Evolutionary conservation across 2,797 vertebrate species (phyloP).

Genomic region (Melanotaenia trifasciata): DNA sequence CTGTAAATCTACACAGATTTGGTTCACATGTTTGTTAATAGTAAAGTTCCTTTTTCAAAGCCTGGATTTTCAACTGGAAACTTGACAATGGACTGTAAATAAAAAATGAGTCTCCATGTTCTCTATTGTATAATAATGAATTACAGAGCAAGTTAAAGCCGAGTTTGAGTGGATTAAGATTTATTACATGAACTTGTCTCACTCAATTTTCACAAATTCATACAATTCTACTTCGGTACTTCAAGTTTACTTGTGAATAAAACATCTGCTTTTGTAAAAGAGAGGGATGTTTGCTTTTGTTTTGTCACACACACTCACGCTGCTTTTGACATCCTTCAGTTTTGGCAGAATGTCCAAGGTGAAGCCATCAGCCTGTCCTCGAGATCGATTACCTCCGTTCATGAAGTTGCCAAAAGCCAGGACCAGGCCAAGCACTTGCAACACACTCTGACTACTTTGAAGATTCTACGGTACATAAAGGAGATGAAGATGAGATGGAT

Average conservation of each 20-base stretch:
- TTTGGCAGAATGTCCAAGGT: slow-evolving; percentile 96
- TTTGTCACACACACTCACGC: slow-evolving; percentile 82
- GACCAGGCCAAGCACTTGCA: slow-evolving; percentile 92
- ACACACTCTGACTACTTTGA: slow-evolving; percentile 85
- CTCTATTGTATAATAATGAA: not conserved
- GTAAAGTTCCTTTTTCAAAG: slow-evolving; percentile 21
- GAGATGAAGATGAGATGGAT: slow-evolving; percentile 17
- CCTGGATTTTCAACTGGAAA: slow-evolving; percentile 13
- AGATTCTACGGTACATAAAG: slow-evolving; percentile 81
- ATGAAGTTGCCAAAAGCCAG: slow-evolving; percentile 98
- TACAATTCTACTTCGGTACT: not conserved
- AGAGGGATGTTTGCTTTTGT: slow-evolving; percentile 37
- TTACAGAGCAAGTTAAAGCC: not conserved
- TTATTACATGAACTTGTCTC: not conserved
- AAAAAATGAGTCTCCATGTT: slow-evolving; percentile 7
- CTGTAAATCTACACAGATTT: slow-evolving; percentile 44
- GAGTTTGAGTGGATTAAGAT: not conserved
- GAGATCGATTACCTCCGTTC: slow-evolving; percentile 96
- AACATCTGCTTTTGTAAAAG: slow-evolving; percentile 11
- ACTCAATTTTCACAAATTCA: not conserved
- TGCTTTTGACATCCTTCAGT: slow-evolving; percentile 98
- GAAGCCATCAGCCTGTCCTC: slow-evolving; percentile 98
- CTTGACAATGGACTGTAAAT: slow-evolving; percentile 10
- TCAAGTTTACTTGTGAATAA: slow-evolving; percentile 28
- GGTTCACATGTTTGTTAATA: slow-evolving; percentile 34